phyloP scores from a whole-genome alignment of 2,113 vertebrate species.

The cattle (Bos taurus) region DNA sequence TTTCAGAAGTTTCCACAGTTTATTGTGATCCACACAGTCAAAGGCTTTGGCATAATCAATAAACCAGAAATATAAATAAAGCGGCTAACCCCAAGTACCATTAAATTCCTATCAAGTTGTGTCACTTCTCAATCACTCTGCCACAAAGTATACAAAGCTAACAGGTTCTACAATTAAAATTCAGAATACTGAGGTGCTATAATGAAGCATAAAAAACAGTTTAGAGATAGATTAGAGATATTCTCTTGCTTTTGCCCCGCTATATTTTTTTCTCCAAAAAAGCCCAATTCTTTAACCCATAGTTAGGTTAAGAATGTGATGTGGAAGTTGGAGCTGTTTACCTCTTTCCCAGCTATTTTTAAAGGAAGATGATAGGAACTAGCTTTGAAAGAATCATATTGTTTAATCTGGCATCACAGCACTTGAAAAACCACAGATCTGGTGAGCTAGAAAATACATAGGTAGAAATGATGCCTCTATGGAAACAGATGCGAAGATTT shows the following conservation, averaged over 20 bases:
- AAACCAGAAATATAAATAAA: too few relatives aligned
- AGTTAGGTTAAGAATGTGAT: not conserved
- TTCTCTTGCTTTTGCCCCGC: not conserved
- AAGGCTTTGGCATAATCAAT: too few relatives aligned
- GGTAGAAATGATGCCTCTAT: constrained; percentile 48
- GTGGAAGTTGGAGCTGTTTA: constrained; percentile 1
- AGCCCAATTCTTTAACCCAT: not conserved
- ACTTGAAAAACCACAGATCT: constrained; percentile 39
- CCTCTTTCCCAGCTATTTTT: constrained; percentile 34
- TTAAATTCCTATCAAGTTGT: not conserved
- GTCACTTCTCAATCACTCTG: not conserved
- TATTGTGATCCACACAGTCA: too few relatives aligned
- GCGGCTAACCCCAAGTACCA: not conserved
- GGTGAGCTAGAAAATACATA: constrained; percentile 17
- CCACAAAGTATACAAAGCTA: not conserved
- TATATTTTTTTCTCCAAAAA: not conserved
- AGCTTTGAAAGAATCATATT: constrained; percentile 48
- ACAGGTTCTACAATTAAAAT: not conserved
- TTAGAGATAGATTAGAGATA: not conserved
- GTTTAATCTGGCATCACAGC: constrained; percentile 28
- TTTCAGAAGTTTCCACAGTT: too few relatives aligned
- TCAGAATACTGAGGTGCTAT: not conserved
- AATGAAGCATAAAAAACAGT: not conserved
- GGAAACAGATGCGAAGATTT: constrained; percentile 52
- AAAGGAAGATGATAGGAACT: constrained; percentile 32